These are phyloP conservation scores for Periophthalmus magnuspinnatus DNA, from an alignment of 2,797 vertebrate genomes.

Conservation along the genomic window DNA sequence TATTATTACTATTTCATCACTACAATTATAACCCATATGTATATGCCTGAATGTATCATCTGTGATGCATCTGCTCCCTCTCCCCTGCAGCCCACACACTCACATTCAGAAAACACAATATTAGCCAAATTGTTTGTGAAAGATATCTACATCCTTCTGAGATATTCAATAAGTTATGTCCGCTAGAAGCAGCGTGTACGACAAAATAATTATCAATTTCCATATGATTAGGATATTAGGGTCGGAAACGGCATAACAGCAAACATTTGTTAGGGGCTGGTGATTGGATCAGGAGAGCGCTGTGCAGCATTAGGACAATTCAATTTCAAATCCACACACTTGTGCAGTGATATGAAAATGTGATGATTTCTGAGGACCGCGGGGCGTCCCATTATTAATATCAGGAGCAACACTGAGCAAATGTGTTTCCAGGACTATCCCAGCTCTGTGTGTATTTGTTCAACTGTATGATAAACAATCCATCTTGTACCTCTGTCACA, in stretches of 20 bases:
- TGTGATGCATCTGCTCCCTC: conserved; percentile 26
- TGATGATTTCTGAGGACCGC: conserved; percentile 61
- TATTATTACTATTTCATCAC: not conserved
- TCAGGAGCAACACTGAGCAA: not conserved
- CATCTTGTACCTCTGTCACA: not conserved
- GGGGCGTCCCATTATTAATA: conserved; percentile 44
- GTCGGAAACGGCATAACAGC: conserved; percentile 64
- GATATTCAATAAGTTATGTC: conserved; percentile 68
- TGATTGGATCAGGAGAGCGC: conserved; percentile 65
- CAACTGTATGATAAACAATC: not conserved
- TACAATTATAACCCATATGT: not conserved
- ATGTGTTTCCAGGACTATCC: not conserved
- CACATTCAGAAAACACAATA: conserved; percentile 42
- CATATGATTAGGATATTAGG: conserved; percentile 73
- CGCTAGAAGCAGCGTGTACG: conserved; percentile 59
- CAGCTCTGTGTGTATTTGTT: not conserved
- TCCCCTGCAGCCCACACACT: conserved; percentile 36
- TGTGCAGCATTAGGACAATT: conserved; percentile 53
- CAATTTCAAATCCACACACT: conserved; percentile 61
- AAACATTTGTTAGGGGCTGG: conserved; percentile 69
- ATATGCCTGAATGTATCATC: conserved; percentile 25
- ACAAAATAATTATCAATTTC: conserved; percentile 81
- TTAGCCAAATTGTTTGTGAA: conserved; percentile 72
- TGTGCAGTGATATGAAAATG: conserved; percentile 66
- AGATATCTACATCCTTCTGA: conserved; percentile 56